These are phyloP conservation scores for Ginglymostoma cirratum DNA, from an alignment of 2,113 vertebrate genomes.

Conservation along the genomic window DNA sequence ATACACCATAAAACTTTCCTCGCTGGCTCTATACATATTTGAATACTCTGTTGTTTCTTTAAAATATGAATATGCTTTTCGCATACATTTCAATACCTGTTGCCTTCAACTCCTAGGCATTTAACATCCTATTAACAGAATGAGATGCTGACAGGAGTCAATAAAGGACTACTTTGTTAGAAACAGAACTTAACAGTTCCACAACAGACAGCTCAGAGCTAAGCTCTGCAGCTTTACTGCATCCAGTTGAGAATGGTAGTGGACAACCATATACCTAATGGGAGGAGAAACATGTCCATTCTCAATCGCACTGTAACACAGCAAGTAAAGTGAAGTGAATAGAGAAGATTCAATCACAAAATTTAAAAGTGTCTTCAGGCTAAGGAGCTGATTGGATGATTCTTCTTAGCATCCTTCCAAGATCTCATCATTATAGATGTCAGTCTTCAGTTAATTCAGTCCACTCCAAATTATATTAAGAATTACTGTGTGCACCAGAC, in stretches of 20 bases:
- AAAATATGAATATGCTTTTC: too few relatives aligned
- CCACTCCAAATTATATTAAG: neutral
- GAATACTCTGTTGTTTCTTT: too few relatives aligned
- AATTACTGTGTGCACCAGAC: neutral
- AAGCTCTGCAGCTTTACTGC: too few relatives aligned
- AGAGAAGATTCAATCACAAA: neutral
- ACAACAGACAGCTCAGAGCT: too few relatives aligned
- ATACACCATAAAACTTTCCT: too few relatives aligned
- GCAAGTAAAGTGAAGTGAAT: neutral
- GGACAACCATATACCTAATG: too few relatives aligned
- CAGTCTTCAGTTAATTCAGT: neutral
- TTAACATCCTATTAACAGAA: too few relatives aligned
- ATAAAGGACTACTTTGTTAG: neutral
- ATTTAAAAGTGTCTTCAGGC: neutral
- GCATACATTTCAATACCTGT: too few relatives aligned
- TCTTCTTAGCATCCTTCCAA: neutral
- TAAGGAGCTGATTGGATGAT: neutral
- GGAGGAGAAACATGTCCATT: neutral
- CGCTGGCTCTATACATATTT: too few relatives aligned
- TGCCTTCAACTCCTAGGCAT: too few relatives aligned
- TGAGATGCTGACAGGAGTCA: too few relatives aligned
- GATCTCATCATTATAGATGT: neutral
- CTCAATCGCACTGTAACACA: neutral
- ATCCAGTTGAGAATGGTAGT: too few relatives aligned
- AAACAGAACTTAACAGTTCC: neutral